These are phyloP conservation scores for Paratilapia polleni DNA, from an alignment of 2,113 vertebrate genomes.

Conservation along the genomic window DNA sequence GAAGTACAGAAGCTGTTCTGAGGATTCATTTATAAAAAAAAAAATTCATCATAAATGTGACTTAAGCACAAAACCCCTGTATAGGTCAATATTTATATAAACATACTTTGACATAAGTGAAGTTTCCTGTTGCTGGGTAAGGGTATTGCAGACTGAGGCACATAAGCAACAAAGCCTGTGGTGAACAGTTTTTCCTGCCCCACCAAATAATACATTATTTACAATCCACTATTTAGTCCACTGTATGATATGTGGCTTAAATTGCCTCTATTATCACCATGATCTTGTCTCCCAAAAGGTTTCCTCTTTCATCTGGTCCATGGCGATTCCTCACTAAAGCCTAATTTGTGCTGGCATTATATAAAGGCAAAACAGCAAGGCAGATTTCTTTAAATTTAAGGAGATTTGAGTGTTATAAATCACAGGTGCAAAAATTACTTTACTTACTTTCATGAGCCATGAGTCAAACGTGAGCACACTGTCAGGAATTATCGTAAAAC, in stretches of 20 bases:
- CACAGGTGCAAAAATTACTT: background rate
- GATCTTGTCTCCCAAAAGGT: background rate
- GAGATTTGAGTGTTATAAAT: background rate
- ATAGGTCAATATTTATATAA: too few relatives aligned
- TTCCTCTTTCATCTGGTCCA: background rate
- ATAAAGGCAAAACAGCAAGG: background rate
- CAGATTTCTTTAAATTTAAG: background rate
- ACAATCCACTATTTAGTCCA: background rate
- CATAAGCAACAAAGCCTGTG: background rate
- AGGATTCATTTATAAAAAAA: background rate
- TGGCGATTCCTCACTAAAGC: background rate
- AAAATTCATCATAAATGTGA: background rate
- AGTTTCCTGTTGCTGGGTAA: too few relatives aligned
- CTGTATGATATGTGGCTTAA: background rate
- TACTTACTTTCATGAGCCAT: background rate
- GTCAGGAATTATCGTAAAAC: background rate
- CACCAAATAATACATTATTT: background rate
- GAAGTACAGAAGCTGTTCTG: background rate
- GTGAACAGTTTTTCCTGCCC: background rate
- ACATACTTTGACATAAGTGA: too few relatives aligned
- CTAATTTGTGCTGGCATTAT: background rate
- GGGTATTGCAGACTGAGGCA: background rate
- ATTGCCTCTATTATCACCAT: fast-evolving
- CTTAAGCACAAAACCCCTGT: too few relatives aligned
- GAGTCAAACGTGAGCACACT: background rate